Conservation (phyloP, 2,888 invertebrate genomes). For the Machimus atricapillus region DNA sequence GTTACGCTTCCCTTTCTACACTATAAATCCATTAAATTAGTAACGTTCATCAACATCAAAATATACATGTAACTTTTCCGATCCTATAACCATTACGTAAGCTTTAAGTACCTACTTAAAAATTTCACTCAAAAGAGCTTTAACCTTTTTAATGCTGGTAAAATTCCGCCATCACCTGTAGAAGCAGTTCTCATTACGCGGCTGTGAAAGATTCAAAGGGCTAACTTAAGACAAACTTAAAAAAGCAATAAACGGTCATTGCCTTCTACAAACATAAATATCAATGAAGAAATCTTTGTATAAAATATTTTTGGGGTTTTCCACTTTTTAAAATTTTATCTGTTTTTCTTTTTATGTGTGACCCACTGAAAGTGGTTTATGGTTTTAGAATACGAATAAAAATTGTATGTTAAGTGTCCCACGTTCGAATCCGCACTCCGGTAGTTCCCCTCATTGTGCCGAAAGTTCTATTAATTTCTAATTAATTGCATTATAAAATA, state of each 20-base stretch:
- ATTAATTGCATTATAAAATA: too few relatives aligned
- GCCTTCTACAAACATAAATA: background rate
- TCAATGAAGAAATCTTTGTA: background rate
- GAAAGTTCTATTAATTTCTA: background rate
- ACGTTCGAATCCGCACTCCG: background rate
- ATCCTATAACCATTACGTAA: background rate
- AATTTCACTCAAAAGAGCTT: background rate
- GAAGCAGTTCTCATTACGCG: background rate
- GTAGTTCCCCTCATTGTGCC: background rate
- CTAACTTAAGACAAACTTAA: background rate
- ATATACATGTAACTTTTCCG: background rate
- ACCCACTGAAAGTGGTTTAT: background rate
- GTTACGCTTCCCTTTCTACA: too few relatives aligned
- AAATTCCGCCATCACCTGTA: background rate
- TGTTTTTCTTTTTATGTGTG: background rate
- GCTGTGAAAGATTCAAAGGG: background rate
- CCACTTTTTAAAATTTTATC: background rate
- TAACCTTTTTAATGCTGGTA: background rate
- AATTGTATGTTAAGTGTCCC: background rate
- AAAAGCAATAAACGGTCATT: background rate
- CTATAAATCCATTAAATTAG: background rate
- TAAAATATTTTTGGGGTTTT: background rate
- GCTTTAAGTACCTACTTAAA: background rate
- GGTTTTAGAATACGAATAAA: background rate
- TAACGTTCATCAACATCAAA: background rate